Percentiles rank a stretch among this genome's conserved stretches.
Evolutionary conservation across 2,113 vertebrate species (phyloP).

Genomic region (Megalops atlanticus): DNA sequence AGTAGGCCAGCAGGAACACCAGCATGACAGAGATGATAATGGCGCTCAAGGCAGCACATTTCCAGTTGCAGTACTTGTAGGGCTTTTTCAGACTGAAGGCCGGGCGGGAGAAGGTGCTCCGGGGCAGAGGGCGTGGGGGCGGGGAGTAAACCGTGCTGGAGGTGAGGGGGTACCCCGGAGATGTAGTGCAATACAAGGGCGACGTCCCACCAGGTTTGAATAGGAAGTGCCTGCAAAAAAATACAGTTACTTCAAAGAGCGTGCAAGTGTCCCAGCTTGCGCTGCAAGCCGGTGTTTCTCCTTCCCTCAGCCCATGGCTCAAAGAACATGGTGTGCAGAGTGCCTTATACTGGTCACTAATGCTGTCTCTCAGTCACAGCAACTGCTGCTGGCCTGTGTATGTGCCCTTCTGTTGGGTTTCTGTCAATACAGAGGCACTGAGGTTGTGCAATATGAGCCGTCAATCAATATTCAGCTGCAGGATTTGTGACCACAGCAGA

Average conservation of each 20-base stretch:
- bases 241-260: constrained; percentile 2
- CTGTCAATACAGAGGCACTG: constrained; percentile 37
- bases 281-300: neutral
- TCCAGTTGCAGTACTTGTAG: constrained; percentile 98
- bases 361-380: constrained; percentile 46
- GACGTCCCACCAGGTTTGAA: constrained; percentile 98
- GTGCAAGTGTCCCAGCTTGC: neutral
- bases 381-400: constrained; percentile 37
- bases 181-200: constrained; percentile 94
- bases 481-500: constrained; percentile 52
- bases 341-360: constrained; percentile 49
- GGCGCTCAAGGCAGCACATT: constrained; percentile 93
- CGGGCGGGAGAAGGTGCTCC: constrained; percentile 91
- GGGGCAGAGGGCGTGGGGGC: constrained; percentile 91
- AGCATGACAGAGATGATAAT: constrained; percentile 91
- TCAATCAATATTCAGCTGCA: constrained; percentile 65
- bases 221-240: constrained; percentile 87
- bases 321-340: constrained; percentile 22
- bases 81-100: constrained; percentile 98
- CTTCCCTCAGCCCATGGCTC: constrained; percentile 27
- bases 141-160: constrained; percentile 99
- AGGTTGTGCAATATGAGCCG: constrained; percentile 45
- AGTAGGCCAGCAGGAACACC: constrained; percentile 93
- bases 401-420: constrained; percentile 20
- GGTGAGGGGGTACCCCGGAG: constrained; percentile 95